phyloP scores from a whole-genome alignment of 2,797 vertebrate genomes.

The Onychomys leucogaster region DNA sequence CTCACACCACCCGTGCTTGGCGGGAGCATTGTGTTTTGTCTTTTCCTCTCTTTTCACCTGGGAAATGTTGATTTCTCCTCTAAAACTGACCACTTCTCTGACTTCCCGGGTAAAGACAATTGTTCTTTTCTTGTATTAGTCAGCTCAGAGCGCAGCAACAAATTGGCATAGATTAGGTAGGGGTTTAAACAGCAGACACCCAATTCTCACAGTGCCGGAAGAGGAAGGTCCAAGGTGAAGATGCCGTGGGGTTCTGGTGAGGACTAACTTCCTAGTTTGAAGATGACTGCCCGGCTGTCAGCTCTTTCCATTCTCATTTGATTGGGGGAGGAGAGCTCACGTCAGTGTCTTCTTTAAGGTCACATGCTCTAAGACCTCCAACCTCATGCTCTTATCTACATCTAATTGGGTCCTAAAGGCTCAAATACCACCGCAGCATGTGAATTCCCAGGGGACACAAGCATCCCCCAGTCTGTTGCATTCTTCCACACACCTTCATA shows the following conservation, averaged over 20 bases:
- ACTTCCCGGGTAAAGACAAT: not conserved
- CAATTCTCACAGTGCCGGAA: not conserved
- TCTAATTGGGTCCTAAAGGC: not conserved
- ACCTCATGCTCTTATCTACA: not conserved
- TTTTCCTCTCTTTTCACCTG: not conserved
- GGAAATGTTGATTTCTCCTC: not conserved
- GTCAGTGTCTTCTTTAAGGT: not conserved
- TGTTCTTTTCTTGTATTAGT: not conserved
- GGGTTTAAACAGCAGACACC: not conserved
- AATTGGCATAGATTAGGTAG: not conserved
- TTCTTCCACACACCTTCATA: not conserved
- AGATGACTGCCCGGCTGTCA: not conserved
- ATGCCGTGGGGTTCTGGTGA: not conserved
- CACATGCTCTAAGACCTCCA: not conserved
- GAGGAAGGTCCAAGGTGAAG: not conserved
- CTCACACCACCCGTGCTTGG: fast-evolving
- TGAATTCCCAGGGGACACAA: not conserved
- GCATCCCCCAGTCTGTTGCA: not conserved
- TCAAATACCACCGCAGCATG: not conserved
- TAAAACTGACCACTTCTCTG: not conserved
- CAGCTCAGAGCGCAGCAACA: not conserved
- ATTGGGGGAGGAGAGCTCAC: not conserved
- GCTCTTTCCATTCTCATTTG: not conserved
- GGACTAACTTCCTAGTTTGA: not conserved
- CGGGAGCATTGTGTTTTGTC: not conserved